A percentile compares a stretch with the other conserved stretches of the same genome.
phyloP scores from a whole-genome alignment of 2,797 vertebrate species.

The Propithecus deckenii region DNA sequence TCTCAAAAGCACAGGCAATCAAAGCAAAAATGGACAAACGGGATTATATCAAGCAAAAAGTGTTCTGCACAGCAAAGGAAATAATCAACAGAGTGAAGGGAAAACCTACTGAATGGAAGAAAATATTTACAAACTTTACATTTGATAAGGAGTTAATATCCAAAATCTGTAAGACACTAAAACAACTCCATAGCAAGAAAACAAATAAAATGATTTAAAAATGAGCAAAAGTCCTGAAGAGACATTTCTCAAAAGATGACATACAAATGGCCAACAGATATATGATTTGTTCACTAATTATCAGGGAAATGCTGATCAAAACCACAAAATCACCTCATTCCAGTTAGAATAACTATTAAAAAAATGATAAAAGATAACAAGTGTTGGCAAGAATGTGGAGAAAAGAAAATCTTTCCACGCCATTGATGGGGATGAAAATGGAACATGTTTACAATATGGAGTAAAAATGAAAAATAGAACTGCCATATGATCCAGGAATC shows the following conservation, averaged over 20 bases:
- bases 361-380: neutral
- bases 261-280: neutral
- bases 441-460: neutral
- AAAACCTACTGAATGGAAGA: neutral
- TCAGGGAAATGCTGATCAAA: neutral
- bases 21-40: neutral
- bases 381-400: neutral
- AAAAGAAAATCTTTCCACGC: neutral
- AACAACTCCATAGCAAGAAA: neutral
- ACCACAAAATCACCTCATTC: neutral
- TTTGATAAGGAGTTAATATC: neutral
- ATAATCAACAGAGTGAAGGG: neutral
- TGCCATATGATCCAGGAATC: neutral
- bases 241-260: neutral
- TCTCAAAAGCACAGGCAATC: neutral
- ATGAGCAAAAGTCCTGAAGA: neutral
- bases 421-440: neutral
- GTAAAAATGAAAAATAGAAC: neutral
- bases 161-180: neutral
- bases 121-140: neutral
- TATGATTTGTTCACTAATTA: neutral
- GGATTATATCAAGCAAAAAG: neutral
- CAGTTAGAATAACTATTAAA: neutral
- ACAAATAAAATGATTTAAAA: neutral
- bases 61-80: neutral